Evolutionary conservation across 2,797 vertebrate genomes (phyloP), one percentile per base, ranked within the genome.

Genomic region (Benthosema pterotum): DNA sequence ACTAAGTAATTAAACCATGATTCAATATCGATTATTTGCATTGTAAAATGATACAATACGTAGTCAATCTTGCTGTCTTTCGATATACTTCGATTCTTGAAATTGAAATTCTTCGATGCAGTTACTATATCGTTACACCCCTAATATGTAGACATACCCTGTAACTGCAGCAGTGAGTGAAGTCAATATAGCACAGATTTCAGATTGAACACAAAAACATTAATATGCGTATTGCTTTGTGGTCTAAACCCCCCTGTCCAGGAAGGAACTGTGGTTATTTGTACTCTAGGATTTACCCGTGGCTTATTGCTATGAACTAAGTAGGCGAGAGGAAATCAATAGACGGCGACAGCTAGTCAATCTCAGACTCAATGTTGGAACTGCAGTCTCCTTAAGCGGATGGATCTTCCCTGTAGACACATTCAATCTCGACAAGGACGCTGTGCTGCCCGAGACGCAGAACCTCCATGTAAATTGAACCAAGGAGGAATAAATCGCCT

Each of bases 261-360:
- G 67, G 69, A 63, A 75, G 63, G 47, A 67, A 69, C 69, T 73
- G 59, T 72, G 57, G 25, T 15, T 32, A 17, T 46, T 58, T 55
- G 54, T 69, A 63, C 70, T 63, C 60, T 70, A 77, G 82, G 80
- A 84, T 86, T 88, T 84, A 82, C 78, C 65, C 73, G 69, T 63
- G 66, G 82, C 74, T 79, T 79, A 83, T 86, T 83, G 80, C 85
- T 86, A 79, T 88, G 74, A 88, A 89, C 85, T 83, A 88, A 86
- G 80, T 76, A 87, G 80, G 77, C 49, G 38, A 80, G 85, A 80
- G 70, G 73, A 88, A 89, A 91, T 92, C 88, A 87, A 92, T 91
- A 85, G 85, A 59, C 81, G 78, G 78, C 86, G 87, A 87, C 86
- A 88, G 89, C 66, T 84, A 88, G 85, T 92, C 89, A 90, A 90